phyloP scores from a whole-genome alignment of 2,113 vertebrate genomes.

The Plestiodon gilberti region DNA sequence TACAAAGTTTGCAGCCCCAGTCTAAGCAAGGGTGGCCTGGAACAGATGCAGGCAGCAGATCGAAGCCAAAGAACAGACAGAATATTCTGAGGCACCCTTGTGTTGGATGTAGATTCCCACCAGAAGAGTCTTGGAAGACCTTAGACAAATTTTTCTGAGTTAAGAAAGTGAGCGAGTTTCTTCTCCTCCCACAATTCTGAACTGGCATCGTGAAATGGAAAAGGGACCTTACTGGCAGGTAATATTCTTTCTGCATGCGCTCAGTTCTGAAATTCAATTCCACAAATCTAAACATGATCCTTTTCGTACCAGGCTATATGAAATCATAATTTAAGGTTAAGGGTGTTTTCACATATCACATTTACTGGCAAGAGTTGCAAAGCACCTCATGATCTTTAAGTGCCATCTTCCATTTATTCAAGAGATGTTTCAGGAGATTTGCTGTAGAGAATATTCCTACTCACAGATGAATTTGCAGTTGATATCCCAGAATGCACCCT shows the following conservation, averaged over 20 bases:
- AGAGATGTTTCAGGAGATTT: background rate
- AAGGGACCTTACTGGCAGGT: background rate
- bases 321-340: slow-evolving; percentile 4
- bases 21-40: background rate
- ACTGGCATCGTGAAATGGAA: background rate
- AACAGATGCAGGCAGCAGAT: background rate
- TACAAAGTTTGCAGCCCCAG: background rate
- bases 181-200: background rate
- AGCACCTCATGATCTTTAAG: background rate
- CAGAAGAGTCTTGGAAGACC: slow-evolving; percentile 7
- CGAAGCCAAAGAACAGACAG: background rate
- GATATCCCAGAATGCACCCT: background rate
- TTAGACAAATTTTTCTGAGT: background rate
- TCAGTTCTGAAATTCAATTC: slow-evolving; percentile 30
- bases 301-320: background rate
- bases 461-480: background rate
- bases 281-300: background rate
- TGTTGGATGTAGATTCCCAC: background rate
- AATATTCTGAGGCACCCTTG: background rate
- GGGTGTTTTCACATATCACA: background rate
- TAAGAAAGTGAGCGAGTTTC: slow-evolving; percentile 7
- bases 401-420: background rate
- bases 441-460: background rate
- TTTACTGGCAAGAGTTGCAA: background rate
- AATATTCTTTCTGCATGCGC: slow-evolving; percentile 9